Evolutionary conservation across 2,113 vertebrate species (phyloP), one percentile per base, ranked within the genome.

Genomic region (Globicephala melas): DNA sequence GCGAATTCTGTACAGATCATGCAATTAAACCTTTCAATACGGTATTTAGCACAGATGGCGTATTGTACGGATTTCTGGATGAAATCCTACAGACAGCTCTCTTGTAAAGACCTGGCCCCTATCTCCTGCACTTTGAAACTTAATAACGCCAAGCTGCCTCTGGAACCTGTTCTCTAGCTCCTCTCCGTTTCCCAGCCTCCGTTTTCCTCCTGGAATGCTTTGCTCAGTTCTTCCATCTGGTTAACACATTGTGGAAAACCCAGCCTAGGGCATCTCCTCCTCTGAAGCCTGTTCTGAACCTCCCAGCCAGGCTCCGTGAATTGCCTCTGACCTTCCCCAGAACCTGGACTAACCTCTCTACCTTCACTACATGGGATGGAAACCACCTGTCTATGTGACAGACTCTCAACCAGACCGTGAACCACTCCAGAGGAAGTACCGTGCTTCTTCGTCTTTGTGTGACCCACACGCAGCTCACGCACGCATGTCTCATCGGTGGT

Each of bases 251-350:
- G 44, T 3, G 25, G 38, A 38, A 38, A 38, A 38, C 38, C 38
- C 38, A 38, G 38, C 38, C 38, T 38, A 38, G 38, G 38, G 50
- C 26, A 67, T 53, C 15, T 53, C 15, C 9, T 65, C 14, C 14
- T 47, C n/a, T 36, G 36, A 10, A 67, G 44, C 13, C 60, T 85
- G 8, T 77, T 41, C 60, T 85, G 82, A 67, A 44, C 28, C 5
- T 76, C 12, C 5, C 25, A 15, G 14, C 47, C 0, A 2, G 12
- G 50, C 33, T 23, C 31, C 3, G 1, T 6, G 50, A 12, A 38
- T 47, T 3, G 15, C 17, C 25, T 88, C 28, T 23, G 23, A 38
- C 6, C 44, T 76, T 82, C 31, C 25, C 31, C 76, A 11, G 0
- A 7, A 13, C 44, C 18, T 20, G 10, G 67, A 53, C 36, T 82